phyloP scores from a whole-genome alignment of 2,888 invertebrate species.

The Pyrrhopygopsis socrates region DNA sequence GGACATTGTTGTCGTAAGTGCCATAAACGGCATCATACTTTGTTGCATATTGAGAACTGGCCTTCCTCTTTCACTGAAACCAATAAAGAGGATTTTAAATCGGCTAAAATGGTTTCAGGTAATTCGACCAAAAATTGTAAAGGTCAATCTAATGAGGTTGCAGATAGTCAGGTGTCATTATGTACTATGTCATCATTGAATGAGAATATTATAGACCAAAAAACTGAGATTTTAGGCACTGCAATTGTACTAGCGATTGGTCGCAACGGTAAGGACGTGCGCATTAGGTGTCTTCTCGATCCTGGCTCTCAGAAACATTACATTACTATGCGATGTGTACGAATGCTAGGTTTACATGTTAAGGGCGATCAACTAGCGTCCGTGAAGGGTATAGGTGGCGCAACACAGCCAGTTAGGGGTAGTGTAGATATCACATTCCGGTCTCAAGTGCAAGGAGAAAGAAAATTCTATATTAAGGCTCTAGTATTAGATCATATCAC shows the following conservation, averaged over 20 bases:
- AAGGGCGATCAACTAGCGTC: background rate
- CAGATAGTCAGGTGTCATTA: background rate
- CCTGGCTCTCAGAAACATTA: background rate
- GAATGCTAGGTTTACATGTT: background rate
- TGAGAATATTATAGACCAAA: background rate
- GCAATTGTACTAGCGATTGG: background rate
- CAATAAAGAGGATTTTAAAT: background rate
- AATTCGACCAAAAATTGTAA: background rate
- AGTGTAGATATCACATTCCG: background rate
- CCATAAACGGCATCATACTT: background rate
- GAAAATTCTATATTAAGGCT: background rate
- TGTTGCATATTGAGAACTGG: background rate
- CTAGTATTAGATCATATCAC: background rate
- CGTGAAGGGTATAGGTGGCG: background rate
- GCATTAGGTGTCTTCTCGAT: background rate
- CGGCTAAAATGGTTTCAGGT: background rate
- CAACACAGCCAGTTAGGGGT: background rate
- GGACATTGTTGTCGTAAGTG: background rate
- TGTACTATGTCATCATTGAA: background rate
- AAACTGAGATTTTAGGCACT: background rate
- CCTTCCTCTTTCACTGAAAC: background rate
- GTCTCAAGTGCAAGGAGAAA: background rate
- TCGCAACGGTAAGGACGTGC: background rate
- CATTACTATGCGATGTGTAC: background rate
- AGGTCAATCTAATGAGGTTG: background rate